phyloP scores from a whole-genome alignment of 2,888 invertebrate species.

The Sipunculus nudus region DNA sequence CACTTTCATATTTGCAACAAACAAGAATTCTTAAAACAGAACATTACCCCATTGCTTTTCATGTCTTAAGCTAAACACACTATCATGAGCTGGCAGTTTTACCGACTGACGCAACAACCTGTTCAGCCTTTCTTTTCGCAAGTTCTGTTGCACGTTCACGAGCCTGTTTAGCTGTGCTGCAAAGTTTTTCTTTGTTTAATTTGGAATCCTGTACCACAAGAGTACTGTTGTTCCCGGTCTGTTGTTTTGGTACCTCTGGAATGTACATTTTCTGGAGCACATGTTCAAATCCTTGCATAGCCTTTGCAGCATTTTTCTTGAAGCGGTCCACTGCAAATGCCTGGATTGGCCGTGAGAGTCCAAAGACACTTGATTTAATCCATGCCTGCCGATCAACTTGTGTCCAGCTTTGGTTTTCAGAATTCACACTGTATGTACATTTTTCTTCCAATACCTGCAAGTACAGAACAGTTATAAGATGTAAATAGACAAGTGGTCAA shows the following conservation, averaged over 20 bases:
- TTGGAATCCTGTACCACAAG: no score
- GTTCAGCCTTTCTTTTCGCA: no score
- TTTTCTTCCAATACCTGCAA: constrained; percentile 87
- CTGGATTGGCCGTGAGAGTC: constrained; percentile 86
- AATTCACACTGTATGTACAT: constrained; percentile 81
- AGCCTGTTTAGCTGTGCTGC: constrained; percentile 30
- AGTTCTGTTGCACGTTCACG: constrained; percentile 31
- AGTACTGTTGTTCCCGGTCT: no score
- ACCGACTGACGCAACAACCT: no score
- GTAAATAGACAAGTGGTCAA: not conserved
- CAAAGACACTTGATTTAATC: constrained; percentile 88
- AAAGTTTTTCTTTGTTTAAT: constrained; percentile 31
- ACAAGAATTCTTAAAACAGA: no score
- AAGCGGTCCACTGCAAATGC: constrained; percentile 90
- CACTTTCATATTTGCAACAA: no score
- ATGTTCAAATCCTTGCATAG: constrained; percentile 85
- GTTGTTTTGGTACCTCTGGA: no score
- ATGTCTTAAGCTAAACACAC: no score
- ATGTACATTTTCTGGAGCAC: no score
- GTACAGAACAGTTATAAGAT: constrained; percentile 15
- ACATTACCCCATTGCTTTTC: no score
- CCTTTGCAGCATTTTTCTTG: constrained; percentile 84
- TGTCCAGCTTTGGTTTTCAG: constrained; percentile 78
- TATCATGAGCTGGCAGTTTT: no score
- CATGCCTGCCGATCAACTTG: constrained; percentile 84